These are phyloP conservation scores for Acanthosepion lycidas DNA, from an alignment of 2,888 invertebrate genomes.

Conservation along the genomic window DNA sequence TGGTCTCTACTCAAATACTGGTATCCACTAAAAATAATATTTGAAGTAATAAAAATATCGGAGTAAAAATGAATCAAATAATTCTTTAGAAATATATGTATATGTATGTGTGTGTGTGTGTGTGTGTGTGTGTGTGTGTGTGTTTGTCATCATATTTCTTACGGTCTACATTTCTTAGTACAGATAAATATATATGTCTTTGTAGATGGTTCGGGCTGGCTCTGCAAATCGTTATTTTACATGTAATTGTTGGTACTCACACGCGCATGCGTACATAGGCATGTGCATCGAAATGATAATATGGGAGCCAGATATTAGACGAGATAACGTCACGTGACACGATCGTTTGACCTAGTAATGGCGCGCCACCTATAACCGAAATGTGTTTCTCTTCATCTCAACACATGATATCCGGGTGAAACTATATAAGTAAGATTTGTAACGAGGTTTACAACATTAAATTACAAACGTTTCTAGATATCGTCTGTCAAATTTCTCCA, in stretches of 20 bases:
- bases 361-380: not conserved
- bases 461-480: not conserved
- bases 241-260: not conserved
- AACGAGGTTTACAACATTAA: not conserved
- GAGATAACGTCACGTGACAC: not conserved
- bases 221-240: not conserved
- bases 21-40: too few species aligned
- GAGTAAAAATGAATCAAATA: too few species aligned
- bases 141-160: not conserved
- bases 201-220: not conserved
- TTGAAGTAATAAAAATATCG: too few species aligned
- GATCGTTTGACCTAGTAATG: conserved; percentile 1
- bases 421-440: not conserved
- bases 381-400: not conserved
- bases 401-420: not conserved
- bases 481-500: too few species aligned
- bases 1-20: too few species aligned
- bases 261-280: not conserved
- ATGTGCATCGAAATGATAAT: not conserved
- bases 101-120: not conserved
- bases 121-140: not conserved
- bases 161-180: not conserved
- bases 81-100: too few species aligned
- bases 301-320: not conserved
- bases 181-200: not conserved